Percentiles rank a stretch among this genome's conserved stretches.
These are phyloP conservation scores for Metallyticus violacea DNA, from an alignment of 2,888 invertebrate genomes.

Conservation along the genomic window DNA sequence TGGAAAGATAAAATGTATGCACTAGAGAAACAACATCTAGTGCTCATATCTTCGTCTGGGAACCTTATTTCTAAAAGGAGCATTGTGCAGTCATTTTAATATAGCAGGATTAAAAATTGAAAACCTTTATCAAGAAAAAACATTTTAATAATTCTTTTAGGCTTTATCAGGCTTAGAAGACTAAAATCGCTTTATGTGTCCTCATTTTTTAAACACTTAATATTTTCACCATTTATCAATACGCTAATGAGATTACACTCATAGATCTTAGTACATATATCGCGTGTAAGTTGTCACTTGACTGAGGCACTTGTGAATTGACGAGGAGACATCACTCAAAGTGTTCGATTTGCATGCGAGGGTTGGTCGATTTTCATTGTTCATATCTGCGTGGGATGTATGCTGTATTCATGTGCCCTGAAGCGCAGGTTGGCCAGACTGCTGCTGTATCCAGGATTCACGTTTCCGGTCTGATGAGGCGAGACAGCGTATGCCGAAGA, in stretches of 20 bases:
- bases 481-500: conserved; percentile 21
- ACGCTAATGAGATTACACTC: not conserved
- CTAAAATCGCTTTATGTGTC: not conserved
- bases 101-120: too few relatives aligned
- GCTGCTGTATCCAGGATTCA: conserved; percentile 25
- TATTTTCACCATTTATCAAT: not conserved
- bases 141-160: not conserved
- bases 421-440: conserved; percentile 53
- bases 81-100: too few relatives aligned
- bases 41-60: too few relatives aligned
- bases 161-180: not conserved
- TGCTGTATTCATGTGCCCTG: conserved; percentile 57
- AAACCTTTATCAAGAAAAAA: not conserved
- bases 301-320: not conserved
- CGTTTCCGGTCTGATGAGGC: conserved; percentile 13
- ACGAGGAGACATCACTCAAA: not conserved
- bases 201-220: not conserved
- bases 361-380: not conserved
- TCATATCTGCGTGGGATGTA: conserved; percentile 30
- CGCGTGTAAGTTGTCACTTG: too few relatives aligned
- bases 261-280: too few relatives aligned
- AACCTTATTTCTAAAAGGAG: too few relatives aligned
- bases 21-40: too few relatives aligned
- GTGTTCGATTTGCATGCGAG: not conserved
- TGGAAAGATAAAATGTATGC: too few relatives aligned